Evolutionary conservation across 2,113 vertebrate species (phyloP).

Genomic region (Sprattus sprattus): DNA sequence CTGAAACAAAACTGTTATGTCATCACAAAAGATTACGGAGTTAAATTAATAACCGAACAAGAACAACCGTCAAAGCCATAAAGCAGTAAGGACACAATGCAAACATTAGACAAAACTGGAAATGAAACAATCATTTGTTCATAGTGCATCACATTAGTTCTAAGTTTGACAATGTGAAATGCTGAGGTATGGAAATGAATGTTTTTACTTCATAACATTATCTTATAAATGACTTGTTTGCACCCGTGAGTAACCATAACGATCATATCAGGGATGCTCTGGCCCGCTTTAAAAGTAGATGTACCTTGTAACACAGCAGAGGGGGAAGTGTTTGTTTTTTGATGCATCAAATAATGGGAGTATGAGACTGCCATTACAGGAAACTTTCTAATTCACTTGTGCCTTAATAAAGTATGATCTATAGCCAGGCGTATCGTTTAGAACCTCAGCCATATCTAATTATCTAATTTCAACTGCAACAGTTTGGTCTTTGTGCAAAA

Average conservation of each 20-base stretch:
- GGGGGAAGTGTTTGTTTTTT: conserved; percentile 53
- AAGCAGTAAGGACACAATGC: background rate
- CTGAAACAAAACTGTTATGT: too few species aligned
- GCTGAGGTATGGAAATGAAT: conserved; percentile 1
- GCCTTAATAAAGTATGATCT: conserved; percentile 47
- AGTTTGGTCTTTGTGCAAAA: conserved; percentile 57
- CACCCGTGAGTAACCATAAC: conserved; percentile 51
- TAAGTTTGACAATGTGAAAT: background rate
- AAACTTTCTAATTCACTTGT: conserved; percentile 46
- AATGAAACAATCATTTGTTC: background rate
- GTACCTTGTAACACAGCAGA: conserved; percentile 53
- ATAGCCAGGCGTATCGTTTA: conserved; percentile 52
- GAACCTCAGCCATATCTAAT: conserved; percentile 63
- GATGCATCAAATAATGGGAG: conserved; percentile 53
- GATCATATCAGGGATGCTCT: conserved; percentile 30
- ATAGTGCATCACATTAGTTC: background rate
- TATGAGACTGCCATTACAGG: conserved; percentile 48
- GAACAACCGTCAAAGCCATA: too few species aligned
- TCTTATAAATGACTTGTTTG: background rate
- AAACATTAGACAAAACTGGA: background rate
- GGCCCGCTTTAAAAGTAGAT: conserved; percentile 56
- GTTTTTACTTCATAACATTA: conserved; percentile 4
- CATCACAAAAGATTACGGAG: too few species aligned
- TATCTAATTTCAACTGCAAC: conserved; percentile 56
- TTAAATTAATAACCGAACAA: too few species aligned